Base-by-base conservation (phyloP, 2,113 vertebrate species). In the Syngnathus floridae region DNA sequence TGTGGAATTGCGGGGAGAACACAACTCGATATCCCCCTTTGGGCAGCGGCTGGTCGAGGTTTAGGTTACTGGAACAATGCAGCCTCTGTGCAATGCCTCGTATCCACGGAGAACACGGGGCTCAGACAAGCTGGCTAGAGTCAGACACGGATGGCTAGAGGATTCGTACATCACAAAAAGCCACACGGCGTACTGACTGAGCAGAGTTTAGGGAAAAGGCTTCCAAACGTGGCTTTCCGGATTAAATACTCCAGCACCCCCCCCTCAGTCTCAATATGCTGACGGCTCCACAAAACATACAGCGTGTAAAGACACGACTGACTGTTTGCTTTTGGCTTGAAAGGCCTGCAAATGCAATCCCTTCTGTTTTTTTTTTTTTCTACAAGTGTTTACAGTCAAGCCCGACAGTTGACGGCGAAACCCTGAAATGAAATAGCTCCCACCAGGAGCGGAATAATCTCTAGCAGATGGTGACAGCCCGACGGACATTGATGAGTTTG, bases 1-100 rank as follows among this genome's bases (percentile, higher is more conserved):
- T 82, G 82, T 74, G 77, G 67, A 77, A 77, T 80, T 67, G 76
- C 74, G 75, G 83, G 65, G 79, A 76, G 80, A 72, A 81, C 76
- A 90, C 80, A 90, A 89, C 70, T 79, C 80, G 82, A 90, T 88
- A 89, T 75, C 82, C 84, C 87, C 88, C 77, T 78, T 75, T 74
- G 82, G 84, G 80, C 78, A 76, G 79, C 68, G 73, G 83, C 72
- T 62, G 72, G 76, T 73, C 63, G 51, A 41, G 84, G 89, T 80
- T 90, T 85, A 75, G 80, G 86, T 92, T 92, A 89, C 88, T 68
- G 76, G 87, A 90, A 91, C 91, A 92, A 91, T 89, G 84, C 72
- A 1, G 66, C 63, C 85, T 88, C 88, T 91, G 89, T 91, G 77
- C 80, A 56, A 7, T 46, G 78, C 77, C 82, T 81, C 74, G 77